Conservation (phyloP, 2,797 vertebrate genomes). For the Propithecus perrieri region DNA sequence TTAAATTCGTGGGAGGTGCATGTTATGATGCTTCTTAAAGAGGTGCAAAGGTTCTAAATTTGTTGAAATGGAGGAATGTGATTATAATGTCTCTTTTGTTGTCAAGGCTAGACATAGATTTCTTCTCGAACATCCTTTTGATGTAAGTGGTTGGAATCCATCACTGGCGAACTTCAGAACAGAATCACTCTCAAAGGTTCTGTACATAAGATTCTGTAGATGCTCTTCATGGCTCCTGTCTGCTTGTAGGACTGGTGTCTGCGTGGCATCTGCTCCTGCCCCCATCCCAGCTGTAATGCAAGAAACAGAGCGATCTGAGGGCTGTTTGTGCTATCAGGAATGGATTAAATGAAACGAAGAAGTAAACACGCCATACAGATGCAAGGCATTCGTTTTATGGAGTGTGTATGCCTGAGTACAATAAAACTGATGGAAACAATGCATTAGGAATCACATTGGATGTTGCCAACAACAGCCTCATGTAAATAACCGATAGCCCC, state of each 20-base stretch:
- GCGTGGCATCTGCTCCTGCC: rapidly evolving
- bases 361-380: neutral
- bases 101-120: neutral
- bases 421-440: neutral
- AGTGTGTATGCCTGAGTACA: rapidly evolving
- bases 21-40: neutral
- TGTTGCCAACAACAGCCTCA: neutral
- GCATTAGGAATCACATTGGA: neutral
- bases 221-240: neutral
- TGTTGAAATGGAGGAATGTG: neutral
- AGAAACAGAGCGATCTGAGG: neutral
- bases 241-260: neutral
- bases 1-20: neutral
- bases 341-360: neutral
- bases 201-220: rapidly evolving
- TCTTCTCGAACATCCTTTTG: neutral
- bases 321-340: neutral
- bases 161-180: neutral
- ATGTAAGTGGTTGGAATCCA: neutral
- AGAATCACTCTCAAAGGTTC: rapidly evolving
- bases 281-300: neutral
- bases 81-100: neutral
- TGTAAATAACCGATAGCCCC: neutral
- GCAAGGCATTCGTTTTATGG: neutral
- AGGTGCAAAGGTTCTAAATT: rapidly evolving